Percentiles rank a stretch among this genome's conserved stretches.
phyloP scores from a whole-genome alignment of 2,888 invertebrate species.

The Tetanocera ferruginea region DNA sequence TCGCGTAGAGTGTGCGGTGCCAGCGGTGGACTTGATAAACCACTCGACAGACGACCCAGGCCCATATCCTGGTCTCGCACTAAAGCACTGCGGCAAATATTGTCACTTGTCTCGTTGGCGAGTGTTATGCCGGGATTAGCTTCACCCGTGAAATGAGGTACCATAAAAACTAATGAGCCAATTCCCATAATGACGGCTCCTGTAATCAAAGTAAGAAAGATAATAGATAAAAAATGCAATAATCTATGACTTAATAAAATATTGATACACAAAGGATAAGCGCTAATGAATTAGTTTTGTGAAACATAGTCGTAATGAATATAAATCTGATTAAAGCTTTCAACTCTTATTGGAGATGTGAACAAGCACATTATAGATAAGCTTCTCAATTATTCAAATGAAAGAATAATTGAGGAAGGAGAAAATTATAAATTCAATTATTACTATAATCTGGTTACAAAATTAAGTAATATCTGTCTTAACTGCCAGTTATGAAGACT shows the following conservation, averaged over 20 bases:
- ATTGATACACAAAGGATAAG: background rate
- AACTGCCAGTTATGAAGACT: no score
- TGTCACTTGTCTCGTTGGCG: conserved; percentile 80
- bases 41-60: conserved; percentile 78
- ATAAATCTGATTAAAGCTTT: no score
- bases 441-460: no score
- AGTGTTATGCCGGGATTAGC: conserved; percentile 79
- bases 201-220: conserved; percentile 55
- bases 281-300: background rate
- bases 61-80: conserved; percentile 82
- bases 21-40: conserved; percentile 78
- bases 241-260: background rate
- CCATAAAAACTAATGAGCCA: conserved; percentile 91
- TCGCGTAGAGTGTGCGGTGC: conserved; percentile 80
- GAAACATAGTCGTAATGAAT: no score
- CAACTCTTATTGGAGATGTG: no score
- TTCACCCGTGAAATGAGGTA: conserved; percentile 92
- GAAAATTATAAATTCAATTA: no score
- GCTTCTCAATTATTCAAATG: no score
- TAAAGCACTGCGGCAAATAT: conserved; percentile 83
- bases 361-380: no score
- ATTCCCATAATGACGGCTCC: conserved; percentile 94
- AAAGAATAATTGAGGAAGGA: no score
- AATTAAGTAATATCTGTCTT: no score
- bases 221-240: background rate